Conservation (phyloP, 2,113 vertebrate genomes). For the Eulemur rufifrons region DNA sequence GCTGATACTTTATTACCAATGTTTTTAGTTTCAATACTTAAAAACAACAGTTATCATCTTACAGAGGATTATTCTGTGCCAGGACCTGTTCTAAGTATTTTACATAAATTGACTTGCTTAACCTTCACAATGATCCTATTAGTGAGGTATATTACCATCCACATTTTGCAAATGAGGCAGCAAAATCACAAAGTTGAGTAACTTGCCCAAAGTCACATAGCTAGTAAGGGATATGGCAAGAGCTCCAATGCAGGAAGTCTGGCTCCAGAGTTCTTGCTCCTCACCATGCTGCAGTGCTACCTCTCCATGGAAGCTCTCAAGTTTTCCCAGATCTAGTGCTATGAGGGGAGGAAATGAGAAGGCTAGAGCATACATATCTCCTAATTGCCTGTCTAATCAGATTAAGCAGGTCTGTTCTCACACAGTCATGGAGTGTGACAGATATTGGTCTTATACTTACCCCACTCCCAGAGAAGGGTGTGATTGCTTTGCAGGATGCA, state of each 20-base stretch:
- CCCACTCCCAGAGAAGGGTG: background rate
- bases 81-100: background rate
- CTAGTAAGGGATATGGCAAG: background rate
- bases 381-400: background rate
- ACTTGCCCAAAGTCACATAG: background rate
- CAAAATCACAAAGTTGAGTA: background rate
- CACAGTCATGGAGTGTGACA: background rate
- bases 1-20: background rate
- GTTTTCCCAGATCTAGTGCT: background rate
- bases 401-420: background rate
- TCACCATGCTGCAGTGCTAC: background rate
- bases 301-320: background rate
- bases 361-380: background rate
- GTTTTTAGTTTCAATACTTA: conserved; percentile 24
- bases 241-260: background rate
- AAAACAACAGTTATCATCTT: background rate
- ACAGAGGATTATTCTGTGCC: conserved; percentile 1
- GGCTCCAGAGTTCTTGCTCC: background rate
- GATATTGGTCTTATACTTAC: background rate
- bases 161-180: conserved; percentile 16
- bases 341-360: background rate
- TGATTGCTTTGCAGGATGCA: background rate
- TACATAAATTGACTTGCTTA: conserved; percentile 20
- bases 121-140: background rate
- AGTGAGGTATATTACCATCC: background rate